These are phyloP conservation scores for Gallinago jamesoni DNA, from an alignment of 2,113 vertebrate genomes.

Conservation along the genomic window DNA sequence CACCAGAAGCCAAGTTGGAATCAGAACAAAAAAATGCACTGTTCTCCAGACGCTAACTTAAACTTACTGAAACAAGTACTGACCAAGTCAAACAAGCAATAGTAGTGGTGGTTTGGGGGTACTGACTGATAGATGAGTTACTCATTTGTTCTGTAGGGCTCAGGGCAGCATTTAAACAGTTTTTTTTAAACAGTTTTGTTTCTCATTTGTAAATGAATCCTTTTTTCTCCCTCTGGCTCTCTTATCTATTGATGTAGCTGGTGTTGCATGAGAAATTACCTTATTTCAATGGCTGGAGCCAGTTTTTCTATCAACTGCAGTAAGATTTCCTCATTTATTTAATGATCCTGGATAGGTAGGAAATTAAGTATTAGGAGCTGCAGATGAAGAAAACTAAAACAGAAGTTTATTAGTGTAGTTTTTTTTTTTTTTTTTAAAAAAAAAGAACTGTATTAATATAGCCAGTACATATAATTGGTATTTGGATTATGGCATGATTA, in stretches of 20 bases:
- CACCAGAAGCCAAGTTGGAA: background rate
- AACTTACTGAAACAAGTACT: background rate
- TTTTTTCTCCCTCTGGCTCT: conserved; percentile 27
- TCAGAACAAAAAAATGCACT: background rate
- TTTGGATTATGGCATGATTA: conserved; percentile 45
- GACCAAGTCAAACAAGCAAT: conserved; percentile 8
- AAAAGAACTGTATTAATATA: background rate
- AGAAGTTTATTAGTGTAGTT: background rate
- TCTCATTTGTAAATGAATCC: conserved; percentile 18
- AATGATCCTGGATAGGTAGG: conserved; percentile 34
- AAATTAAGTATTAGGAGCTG: conserved; percentile 42
- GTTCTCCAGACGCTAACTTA: background rate
- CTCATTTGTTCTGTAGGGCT: background rate
- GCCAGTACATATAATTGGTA: background rate
- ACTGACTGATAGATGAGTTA: background rate
- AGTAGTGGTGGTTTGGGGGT: background rate
- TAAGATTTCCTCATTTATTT: conserved; percentile 49
- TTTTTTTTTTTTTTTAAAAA: background rate
- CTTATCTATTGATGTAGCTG: conserved; percentile 16
- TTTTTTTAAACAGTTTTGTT: conserved; percentile 4
- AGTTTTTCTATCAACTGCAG: conserved; percentile 27
- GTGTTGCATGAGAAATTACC: conserved; percentile 46
- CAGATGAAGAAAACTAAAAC: background rate
- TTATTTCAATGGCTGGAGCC: background rate
- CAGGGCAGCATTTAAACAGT: background rate